Conservation (phyloP, 2,113 vertebrate species). For the Elgaria multicarinata region DNA sequence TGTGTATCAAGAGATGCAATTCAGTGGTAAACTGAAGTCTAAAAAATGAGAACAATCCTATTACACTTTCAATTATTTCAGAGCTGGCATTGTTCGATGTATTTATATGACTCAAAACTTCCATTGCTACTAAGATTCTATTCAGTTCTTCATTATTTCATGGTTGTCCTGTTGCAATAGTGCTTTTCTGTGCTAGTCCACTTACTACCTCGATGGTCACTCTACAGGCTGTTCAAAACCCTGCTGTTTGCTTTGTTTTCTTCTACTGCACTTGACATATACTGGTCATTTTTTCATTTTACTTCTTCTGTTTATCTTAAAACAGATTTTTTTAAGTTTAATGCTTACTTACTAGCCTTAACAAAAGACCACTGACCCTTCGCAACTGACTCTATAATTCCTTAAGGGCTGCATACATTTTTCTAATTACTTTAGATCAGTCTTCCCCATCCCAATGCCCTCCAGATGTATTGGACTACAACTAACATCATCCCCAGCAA, state of each 20-base stretch:
- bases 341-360: not conserved
- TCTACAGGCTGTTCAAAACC: constrained; percentile 15
- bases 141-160: constrained; percentile 55
- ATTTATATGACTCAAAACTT: constrained; percentile 8
- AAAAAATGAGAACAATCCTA: constrained; percentile 48
- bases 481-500: too few species aligned
- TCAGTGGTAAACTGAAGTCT: not conserved
- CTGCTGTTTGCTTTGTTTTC: constrained; percentile 19
- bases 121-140: constrained; percentile 17
- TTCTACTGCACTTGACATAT: not conserved
- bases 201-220: not conserved
- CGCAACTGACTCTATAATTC: constrained; percentile 36
- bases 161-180: constrained; percentile 38
- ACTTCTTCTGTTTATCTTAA: constrained; percentile 28
- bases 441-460: too few species aligned
- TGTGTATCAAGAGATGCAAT: constrained; percentile 22
- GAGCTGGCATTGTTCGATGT: not conserved
- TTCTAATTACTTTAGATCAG: not conserved
- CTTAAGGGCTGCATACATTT: not conserved
- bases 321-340: constrained; percentile 35
- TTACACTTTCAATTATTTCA: constrained; percentile 18
- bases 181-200: constrained; percentile 17
- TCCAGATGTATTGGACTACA: too few species aligned
- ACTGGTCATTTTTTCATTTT: constrained; percentile 8
- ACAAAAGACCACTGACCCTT: not conserved